A percentile compares a stretch with the other conserved stretches of the same genome.
Evolutionary conservation across 2,888 invertebrate species (phyloP).

Genomic region (Ophion ellenae): DNA sequence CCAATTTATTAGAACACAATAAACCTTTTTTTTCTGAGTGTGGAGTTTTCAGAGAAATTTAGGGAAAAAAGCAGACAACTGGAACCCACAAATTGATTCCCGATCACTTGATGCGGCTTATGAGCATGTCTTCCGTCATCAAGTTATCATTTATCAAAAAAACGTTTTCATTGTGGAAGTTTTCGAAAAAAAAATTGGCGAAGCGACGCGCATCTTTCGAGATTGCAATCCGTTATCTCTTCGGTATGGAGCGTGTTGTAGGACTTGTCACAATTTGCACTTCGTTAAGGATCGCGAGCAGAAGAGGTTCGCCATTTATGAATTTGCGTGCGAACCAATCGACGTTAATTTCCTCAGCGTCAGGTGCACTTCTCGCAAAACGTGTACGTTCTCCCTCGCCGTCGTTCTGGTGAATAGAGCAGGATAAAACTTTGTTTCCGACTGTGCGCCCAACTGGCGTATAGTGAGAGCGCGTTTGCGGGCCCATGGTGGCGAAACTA

Average conservation of each 20-base stretch:
- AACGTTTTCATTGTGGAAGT: not conserved
- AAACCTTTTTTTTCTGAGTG: no score
- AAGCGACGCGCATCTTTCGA: not conserved
- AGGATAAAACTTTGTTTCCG: constrained; percentile 6
- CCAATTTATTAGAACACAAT: no score
- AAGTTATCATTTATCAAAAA: not conserved
- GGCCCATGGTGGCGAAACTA: not conserved
- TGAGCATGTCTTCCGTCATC: not conserved
- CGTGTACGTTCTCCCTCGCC: not conserved
- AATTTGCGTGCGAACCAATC: not conserved
- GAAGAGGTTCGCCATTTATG: not conserved
- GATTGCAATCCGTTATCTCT: not conserved
- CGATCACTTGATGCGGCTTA: not conserved
- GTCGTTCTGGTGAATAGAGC: not conserved
- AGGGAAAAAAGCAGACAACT: not conserved
- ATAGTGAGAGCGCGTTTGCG: not conserved
- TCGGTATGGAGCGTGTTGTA: not conserved
- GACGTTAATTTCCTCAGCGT: constrained; percentile 29
- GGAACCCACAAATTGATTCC: no score
- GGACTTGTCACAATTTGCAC: not conserved
- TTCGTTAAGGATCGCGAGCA: not conserved
- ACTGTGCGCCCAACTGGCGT: not conserved
- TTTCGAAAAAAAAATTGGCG: not conserved
- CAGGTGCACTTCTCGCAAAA: constrained; percentile 12
- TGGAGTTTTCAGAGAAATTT: not conserved